Percentiles rank a stretch among this genome's conserved stretches.
phyloP scores from a whole-genome alignment of 2,113 vertebrate genomes.

The Probosciger aterrimus region DNA sequence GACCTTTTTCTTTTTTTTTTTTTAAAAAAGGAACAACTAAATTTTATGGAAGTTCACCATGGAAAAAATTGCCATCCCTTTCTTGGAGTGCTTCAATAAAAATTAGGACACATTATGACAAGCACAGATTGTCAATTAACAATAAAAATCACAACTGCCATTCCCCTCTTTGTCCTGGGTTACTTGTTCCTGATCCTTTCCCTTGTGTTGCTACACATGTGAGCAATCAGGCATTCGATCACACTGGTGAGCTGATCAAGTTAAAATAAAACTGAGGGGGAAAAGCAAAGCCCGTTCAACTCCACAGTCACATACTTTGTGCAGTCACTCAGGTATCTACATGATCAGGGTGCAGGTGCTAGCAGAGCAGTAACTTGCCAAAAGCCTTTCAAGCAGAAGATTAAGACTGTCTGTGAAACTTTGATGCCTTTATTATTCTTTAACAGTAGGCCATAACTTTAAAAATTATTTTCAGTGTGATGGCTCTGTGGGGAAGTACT shows the following conservation, averaged over 20 bases:
- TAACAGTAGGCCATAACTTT: background rate
- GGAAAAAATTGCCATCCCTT: background rate
- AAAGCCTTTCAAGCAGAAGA: conserved; percentile 8
- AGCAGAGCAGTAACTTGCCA: background rate
- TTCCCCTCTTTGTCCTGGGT: background rate
- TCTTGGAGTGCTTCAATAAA: background rate
- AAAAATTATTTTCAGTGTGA: background rate
- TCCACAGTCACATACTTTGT: background rate
- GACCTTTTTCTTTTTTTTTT: background rate
- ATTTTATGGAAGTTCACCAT: background rate
- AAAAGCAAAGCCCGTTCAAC: background rate
- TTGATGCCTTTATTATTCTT: background rate
- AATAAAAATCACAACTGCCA: background rate
- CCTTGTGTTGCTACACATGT: background rate
- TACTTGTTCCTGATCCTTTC: background rate
- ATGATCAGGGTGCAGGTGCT: background rate
- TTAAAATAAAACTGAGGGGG: background rate
- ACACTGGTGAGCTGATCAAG: background rate
- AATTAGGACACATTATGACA: background rate
- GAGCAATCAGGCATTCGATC: background rate
- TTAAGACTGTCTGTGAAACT: background rate
- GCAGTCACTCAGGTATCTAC: background rate
- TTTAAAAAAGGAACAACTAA: background rate
- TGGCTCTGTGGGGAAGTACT: background rate
- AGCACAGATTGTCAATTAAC: background rate